Percentiles rank a stretch among this genome's conserved stretches.
Conservation (phyloP, 2,797 vertebrate genomes). For the Nasua narica region DNA sequence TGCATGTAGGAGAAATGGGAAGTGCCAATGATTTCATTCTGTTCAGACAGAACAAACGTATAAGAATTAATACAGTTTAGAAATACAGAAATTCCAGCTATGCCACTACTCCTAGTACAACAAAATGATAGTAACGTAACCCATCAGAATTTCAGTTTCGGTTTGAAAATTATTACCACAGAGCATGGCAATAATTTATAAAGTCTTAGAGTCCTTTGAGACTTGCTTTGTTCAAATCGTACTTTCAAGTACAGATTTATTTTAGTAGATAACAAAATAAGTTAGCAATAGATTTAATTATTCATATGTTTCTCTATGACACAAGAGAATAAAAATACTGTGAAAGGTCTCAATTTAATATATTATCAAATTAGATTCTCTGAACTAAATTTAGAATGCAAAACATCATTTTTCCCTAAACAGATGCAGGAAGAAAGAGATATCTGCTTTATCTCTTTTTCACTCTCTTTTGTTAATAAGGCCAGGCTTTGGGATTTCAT, state of each 20-base stretch:
- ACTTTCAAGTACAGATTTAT: constrained; percentile 16
- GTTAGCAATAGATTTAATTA: neutral
- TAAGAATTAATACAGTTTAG: neutral
- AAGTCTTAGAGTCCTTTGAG: neutral
- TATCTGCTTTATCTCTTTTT: neutral
- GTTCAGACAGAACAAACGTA: neutral
- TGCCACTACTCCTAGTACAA: neutral
- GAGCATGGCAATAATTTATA: neutral
- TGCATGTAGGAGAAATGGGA: neutral
- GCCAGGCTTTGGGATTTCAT: neutral
- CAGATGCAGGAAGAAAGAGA: neutral
- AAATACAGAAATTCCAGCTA: neutral
- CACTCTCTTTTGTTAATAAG: neutral
- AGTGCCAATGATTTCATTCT: neutral
- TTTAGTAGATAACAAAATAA: constrained; percentile 30
- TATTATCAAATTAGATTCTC: neutral
- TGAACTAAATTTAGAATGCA: neutral
- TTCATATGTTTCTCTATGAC: neutral
- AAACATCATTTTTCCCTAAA: neutral
- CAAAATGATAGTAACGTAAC: neutral
- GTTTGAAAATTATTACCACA: neutral
- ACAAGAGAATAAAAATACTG: neutral
- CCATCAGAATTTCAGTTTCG: neutral
- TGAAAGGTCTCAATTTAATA: neutral
- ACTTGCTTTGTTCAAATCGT: constrained; percentile 11